Evolutionary conservation across 2,888 invertebrate genomes (phyloP).

Genomic region (Mesochorus sp.): DNA sequence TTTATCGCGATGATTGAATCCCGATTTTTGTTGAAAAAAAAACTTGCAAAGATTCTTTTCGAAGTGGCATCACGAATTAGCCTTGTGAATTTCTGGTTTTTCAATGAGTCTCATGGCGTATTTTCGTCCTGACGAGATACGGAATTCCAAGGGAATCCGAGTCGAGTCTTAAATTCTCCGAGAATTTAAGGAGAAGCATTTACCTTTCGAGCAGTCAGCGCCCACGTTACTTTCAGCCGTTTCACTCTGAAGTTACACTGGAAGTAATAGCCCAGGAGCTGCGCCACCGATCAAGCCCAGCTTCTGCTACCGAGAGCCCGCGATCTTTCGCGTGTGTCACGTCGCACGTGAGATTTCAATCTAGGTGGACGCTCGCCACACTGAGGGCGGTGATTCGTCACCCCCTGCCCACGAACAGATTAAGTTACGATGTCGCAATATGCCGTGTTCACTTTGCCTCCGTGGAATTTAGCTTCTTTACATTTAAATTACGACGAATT

Average conservation of each 20-base stretch:
- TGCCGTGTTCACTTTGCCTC: neutral
- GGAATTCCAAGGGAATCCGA: slow-evolving; percentile 17
- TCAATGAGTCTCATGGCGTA: neutral
- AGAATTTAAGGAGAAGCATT: slow-evolving; percentile 45
- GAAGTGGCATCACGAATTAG: neutral
- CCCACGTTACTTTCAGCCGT: slow-evolving; percentile 55
- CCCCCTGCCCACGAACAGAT: slow-evolving; percentile 34
- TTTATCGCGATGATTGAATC: no score
- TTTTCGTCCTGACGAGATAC: neutral
- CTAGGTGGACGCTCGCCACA: slow-evolving; percentile 35
- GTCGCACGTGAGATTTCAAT: slow-evolving; percentile 57
- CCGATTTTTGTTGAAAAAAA: no score
- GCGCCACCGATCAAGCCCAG: slow-evolving; percentile 53
- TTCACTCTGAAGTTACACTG: slow-evolving; percentile 55
- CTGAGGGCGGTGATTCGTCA: slow-evolving; percentile 58
- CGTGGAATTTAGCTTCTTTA: slow-evolving; percentile 15
- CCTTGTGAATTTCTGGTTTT: neutral
- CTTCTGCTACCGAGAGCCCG: slow-evolving; percentile 32
- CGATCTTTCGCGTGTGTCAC: slow-evolving; percentile 50
- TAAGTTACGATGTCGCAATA: slow-evolving; percentile 47
- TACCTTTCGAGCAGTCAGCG: slow-evolving; percentile 62
- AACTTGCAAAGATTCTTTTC: neutral
- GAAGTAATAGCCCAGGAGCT: slow-evolving; percentile 63
- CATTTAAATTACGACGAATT: slow-evolving; percentile 4
- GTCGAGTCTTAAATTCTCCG: slow-evolving; percentile 29